Conservation (phyloP, 2,113 vertebrate species). For the Illadopsis cleaveri region DNA sequence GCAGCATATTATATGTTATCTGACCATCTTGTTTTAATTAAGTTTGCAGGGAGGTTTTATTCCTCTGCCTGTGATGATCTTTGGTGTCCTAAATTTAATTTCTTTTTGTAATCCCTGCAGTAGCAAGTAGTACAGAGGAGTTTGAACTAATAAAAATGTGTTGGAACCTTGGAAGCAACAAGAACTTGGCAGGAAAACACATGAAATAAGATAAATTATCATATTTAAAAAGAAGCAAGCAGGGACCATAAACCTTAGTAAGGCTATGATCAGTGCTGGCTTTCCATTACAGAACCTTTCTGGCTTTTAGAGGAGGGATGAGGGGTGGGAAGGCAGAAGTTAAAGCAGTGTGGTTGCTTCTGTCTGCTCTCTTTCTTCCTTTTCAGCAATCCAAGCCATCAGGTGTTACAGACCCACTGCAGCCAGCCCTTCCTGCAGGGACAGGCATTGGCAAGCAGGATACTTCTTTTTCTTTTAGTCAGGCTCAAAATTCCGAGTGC, state of each 20-base stretch:
- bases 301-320: not conserved
- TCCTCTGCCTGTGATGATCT: not conserved
- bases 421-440: not conserved
- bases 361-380: not conserved
- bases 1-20: not conserved
- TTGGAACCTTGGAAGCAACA: not conserved
- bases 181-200: not conserved
- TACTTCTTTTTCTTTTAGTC: not conserved
- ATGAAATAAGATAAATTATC: not conserved
- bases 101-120: not conserved
- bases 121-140: not conserved
- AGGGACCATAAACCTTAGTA: not conserved
- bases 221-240: not conserved
- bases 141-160: not conserved
- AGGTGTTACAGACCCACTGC: not conserved
- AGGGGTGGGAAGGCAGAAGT: not conserved
- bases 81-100: conserved; percentile 3
- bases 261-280: not conserved
- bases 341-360: not conserved
- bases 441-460: accelerated
- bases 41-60: not conserved
- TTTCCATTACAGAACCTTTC: not conserved
- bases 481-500: not conserved
- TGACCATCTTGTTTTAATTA: not conserved
- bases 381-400: not conserved